Percentiles rank a stretch among this genome's conserved stretches.
These are phyloP conservation scores for Anthophora plumipes DNA, from an alignment of 2,888 invertebrate species.

Conservation along the genomic window DNA sequence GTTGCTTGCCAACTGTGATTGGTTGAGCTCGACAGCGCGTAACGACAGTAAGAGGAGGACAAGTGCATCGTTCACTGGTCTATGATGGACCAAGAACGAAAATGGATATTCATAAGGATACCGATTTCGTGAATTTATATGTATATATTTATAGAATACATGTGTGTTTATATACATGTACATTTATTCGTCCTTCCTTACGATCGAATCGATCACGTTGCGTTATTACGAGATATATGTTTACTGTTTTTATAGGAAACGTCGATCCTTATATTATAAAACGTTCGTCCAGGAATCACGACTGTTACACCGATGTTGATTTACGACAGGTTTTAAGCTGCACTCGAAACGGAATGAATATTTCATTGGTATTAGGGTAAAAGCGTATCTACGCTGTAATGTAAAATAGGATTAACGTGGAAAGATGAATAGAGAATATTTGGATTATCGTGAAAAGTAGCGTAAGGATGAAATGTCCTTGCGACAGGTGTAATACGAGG, in stretches of 20 bases:
- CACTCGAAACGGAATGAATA: background rate
- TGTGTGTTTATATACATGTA: background rate
- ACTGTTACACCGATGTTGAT: background rate
- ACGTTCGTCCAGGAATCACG: too few relatives aligned
- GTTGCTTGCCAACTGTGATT: slow-evolving; percentile 78
- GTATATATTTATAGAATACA: too few relatives aligned
- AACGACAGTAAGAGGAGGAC: slow-evolving; percentile 66
- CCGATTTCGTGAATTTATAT: background rate
- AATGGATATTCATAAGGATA: slow-evolving; percentile 13
- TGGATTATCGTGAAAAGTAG: background rate
- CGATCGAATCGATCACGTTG: background rate
- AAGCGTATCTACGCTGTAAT: slow-evolving; percentile 1
- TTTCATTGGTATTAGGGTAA: background rate
- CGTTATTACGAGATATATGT: slow-evolving; percentile 26
- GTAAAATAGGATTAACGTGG: background rate
- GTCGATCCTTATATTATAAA: background rate
- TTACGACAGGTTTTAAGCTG: background rate
- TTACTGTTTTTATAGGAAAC: slow-evolving; percentile 25
- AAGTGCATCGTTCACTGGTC: slow-evolving; percentile 57
- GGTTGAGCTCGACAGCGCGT: slow-evolving; percentile 73
- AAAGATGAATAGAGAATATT: background rate
- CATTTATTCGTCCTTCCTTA: slow-evolving; percentile 14
- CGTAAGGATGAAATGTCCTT: slow-evolving; percentile 11
- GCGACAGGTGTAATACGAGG: slow-evolving; percentile 31
- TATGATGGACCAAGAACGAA: slow-evolving; percentile 54